These are phyloP conservation scores for Danio choprae DNA, from an alignment of 2,797 vertebrate genomes.

Conservation along the genomic window DNA sequence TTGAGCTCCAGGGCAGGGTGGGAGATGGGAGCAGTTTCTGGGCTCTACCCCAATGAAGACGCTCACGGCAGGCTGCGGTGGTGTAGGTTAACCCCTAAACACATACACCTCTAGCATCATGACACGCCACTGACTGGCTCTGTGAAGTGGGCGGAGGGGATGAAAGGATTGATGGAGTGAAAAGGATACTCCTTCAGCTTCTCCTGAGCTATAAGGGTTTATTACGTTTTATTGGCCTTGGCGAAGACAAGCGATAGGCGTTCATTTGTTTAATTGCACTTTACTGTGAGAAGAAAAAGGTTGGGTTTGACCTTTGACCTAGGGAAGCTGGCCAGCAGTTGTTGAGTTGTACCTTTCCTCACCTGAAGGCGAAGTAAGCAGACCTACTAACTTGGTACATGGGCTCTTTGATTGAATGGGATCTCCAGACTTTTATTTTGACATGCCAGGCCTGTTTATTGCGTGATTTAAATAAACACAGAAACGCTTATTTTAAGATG, in stretches of 20 bases:
- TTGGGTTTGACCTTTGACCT: constrained; percentile 18
- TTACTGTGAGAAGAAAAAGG: constrained; percentile 29
- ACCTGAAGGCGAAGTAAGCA: constrained; percentile 32
- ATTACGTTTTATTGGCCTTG: constrained; percentile 24
- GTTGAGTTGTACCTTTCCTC: constrained; percentile 12
- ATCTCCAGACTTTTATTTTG: constrained; percentile 41
- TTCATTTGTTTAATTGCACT: constrained; percentile 34
- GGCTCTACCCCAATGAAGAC: constrained; percentile 19
- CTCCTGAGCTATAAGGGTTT: constrained; percentile 5
- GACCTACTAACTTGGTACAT: constrained; percentile 19
- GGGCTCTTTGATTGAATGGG: constrained; percentile 25
- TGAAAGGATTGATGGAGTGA: constrained; percentile 12
- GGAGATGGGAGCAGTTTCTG: constrained; percentile 11
- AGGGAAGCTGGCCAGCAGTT: neutral
- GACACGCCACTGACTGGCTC: constrained; percentile 3
- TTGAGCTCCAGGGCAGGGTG: constrained; percentile 47
- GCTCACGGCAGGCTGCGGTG: constrained; percentile 1
- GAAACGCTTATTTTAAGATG: constrained; percentile 46
- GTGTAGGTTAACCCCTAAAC: constrained; percentile 21
- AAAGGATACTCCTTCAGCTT: neutral
- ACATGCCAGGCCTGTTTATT: constrained; percentile 20
- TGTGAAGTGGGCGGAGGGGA: constrained; percentile 4
- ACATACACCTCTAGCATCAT: neutral
- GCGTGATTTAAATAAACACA: constrained; percentile 33
- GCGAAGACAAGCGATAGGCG: constrained; percentile 18